phyloP scores from a whole-genome alignment of 2,888 invertebrate species.

The Callyntrura sp. region DNA sequence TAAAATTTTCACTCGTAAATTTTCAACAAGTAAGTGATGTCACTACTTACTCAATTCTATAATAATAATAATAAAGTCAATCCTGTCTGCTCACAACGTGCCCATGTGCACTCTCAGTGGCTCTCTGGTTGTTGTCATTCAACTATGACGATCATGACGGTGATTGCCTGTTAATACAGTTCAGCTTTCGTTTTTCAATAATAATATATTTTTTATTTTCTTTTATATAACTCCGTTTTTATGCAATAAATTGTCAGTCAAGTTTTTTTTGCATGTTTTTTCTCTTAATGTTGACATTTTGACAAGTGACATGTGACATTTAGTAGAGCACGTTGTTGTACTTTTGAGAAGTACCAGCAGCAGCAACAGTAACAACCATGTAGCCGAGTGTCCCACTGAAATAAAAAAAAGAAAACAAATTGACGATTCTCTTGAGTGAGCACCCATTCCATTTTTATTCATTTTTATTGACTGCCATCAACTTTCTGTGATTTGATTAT shows the following conservation, averaged over 20 bases:
- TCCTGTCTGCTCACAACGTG: background rate
- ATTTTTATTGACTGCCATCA: constrained; percentile 23
- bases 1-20: constrained; percentile 59
- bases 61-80: background rate
- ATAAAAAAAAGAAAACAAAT: too few relatives aligned
- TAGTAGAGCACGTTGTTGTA: constrained; percentile 62
- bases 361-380: too few relatives aligned
- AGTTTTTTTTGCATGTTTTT: constrained; percentile 49
- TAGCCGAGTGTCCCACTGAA: too few relatives aligned
- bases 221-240: constrained; percentile 22
- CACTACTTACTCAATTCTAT: background rate
- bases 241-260: constrained; percentile 65
- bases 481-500: background rate
- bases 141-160: background rate
- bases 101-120: background rate
- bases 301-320: constrained; percentile 78
- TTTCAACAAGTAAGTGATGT: constrained; percentile 1
- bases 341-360: constrained; percentile 19
- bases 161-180: background rate
- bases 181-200: background rate
- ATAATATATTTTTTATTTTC: constrained; percentile 30
- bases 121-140: background rate
- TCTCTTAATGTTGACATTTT: constrained; percentile 69
- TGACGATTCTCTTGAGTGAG: background rate
- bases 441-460: background rate